Conservation (phyloP, 2,888 invertebrate genomes). For the Scaptomyza tumidula region DNA sequence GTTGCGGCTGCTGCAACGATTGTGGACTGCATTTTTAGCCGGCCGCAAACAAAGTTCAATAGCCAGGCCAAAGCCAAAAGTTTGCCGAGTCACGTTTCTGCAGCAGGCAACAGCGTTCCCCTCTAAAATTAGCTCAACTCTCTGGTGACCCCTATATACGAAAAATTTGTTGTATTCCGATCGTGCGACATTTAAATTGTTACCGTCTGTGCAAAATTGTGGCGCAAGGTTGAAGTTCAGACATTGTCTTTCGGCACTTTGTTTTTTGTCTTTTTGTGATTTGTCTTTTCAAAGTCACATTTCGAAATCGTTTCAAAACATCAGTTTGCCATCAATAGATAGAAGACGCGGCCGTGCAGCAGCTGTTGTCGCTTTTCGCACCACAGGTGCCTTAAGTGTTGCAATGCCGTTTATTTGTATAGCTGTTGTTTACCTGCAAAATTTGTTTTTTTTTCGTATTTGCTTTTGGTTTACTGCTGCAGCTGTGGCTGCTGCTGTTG, state of each 20-base stretch:
- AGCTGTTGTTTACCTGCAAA: slow-evolving; percentile 14
- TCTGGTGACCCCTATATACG: slow-evolving; percentile 50
- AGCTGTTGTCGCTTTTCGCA: slow-evolving; percentile 4
- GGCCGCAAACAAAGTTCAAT: slow-evolving; percentile 70
- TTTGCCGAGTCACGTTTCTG: slow-evolving; percentile 61
- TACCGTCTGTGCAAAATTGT: slow-evolving; percentile 25
- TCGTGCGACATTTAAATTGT: slow-evolving; percentile 69
- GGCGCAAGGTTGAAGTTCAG: slow-evolving; percentile 54
- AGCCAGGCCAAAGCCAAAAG: slow-evolving; percentile 60
- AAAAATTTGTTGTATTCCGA: slow-evolving; percentile 32
- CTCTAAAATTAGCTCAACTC: slow-evolving; percentile 64
- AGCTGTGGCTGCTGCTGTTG: slow-evolving; percentile 15
- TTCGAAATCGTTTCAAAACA: slow-evolving; percentile 57
- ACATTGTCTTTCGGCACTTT: slow-evolving; percentile 38
- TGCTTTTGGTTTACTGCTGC: slow-evolving; percentile 8
- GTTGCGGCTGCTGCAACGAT: slow-evolving; percentile 42
- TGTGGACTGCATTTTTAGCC: slow-evolving; percentile 50
- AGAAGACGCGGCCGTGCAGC: slow-evolving; percentile 39
- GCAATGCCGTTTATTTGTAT: slow-evolving; percentile 62
- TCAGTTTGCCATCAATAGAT: slow-evolving; percentile 57
- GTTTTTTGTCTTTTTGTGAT: background rate
- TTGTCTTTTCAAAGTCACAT: slow-evolving; percentile 67
- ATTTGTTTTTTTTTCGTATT: slow-evolving; percentile 16
- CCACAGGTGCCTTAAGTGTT: slow-evolving; percentile 65
- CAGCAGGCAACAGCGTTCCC: slow-evolving; percentile 33